These are phyloP conservation scores for Pheosia gnoma DNA, from an alignment of 2,888 invertebrate genomes.

Conservation along the genomic window DNA sequence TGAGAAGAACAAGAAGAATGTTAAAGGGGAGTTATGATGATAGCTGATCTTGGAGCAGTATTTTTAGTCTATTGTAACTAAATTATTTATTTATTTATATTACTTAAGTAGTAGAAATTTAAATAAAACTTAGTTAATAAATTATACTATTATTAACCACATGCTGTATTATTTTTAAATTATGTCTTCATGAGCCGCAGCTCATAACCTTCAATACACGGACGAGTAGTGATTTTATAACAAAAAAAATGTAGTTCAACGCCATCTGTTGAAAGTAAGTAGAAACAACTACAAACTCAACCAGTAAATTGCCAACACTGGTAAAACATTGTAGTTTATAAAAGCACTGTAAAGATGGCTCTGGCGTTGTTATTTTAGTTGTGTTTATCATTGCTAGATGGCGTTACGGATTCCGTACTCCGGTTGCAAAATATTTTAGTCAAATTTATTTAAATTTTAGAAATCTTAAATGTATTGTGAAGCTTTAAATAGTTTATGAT, in stretches of 20 bases:
- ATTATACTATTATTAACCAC: too few species aligned
- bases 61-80: too few species aligned
- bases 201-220: too few species aligned
- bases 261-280: neutral
- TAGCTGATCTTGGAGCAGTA: neutral
- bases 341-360: neutral
- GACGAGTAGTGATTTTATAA: too few species aligned
- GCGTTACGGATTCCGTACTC: neutral
- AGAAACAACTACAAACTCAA: neutral
- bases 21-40: slow-evolving; percentile 52
- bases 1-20: slow-evolving; percentile 28
- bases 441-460: too few species aligned
- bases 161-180: too few species aligned
- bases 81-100: too few species aligned
- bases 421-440: neutral
- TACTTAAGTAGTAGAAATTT: too few species aligned
- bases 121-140: too few species aligned
- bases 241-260: neutral
- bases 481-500: too few species aligned
- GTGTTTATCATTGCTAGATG: neutral
- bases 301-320: neutral
- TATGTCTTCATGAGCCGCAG: too few species aligned
- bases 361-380: neutral
- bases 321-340: neutral
- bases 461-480: too few species aligned